phyloP scores from a whole-genome alignment of 2,113 vertebrate species.

The Pseudonaja textilis region DNA sequence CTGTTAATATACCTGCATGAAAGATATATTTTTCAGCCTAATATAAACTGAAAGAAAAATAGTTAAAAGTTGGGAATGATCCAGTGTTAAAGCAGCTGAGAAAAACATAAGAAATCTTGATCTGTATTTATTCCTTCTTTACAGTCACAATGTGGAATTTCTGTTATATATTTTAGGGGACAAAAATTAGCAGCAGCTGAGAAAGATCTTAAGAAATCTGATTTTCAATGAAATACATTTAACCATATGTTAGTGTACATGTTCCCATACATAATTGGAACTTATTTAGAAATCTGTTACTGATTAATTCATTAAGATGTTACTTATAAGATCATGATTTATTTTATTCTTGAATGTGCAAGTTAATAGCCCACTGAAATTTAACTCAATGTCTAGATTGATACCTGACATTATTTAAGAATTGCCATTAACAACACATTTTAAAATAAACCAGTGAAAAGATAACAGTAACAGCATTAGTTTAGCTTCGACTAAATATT shows the following conservation, averaged over 20 bases:
- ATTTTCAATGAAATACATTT: constrained; percentile 7
- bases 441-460: not conserved
- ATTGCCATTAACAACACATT: constrained; percentile 29
- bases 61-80: not conserved
- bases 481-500: not conserved
- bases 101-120: not conserved
- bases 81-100: not conserved
- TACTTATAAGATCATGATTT: constrained; percentile 41
- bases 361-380: constrained; percentile 62
- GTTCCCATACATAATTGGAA: constrained; percentile 19
- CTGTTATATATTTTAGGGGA: not conserved
- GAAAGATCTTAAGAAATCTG: fast-evolving
- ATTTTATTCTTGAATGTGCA: constrained; percentile 43
- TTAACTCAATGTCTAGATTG: constrained; percentile 50
- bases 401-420: constrained; percentile 63
- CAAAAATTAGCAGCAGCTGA: not conserved
- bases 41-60: not conserved
- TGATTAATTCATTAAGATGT: not conserved
- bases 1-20: not conserved
- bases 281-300: constrained; percentile 22
- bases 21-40: not conserved
- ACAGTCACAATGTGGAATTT: not conserved
- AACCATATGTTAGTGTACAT: not conserved
- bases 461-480: not conserved
- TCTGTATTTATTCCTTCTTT: not conserved